A percentile compares a stretch with the other conserved stretches of the same genome.
Evolutionary conservation across 64 coral and sea anemone genomes (phyloP).

Genomic region (Pachyseris speciosa): DNA sequence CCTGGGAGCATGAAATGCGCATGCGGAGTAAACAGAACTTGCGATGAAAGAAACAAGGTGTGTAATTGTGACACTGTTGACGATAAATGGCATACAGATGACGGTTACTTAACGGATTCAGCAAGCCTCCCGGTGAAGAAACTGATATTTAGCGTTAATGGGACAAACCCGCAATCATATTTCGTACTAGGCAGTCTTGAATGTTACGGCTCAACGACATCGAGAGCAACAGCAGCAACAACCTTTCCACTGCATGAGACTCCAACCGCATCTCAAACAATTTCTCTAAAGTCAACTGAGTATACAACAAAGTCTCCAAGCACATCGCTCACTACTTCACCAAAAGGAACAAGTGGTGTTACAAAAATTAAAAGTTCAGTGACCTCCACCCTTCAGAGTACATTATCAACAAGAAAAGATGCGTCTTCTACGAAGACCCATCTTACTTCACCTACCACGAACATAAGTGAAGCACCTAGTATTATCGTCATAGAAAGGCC

Average conservation of each 20-base stretch:
- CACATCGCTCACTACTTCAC: neutral
- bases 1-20: constrained; percentile 82
- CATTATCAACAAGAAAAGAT: neutral
- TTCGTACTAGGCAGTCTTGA: constrained; percentile 76
- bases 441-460: neutral
- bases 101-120: constrained; percentile 64
- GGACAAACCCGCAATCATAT: constrained; percentile 50
- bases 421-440: neutral
- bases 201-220: constrained; percentile 76
- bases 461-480: neutral
- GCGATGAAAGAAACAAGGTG: constrained; percentile 50
- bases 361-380: neutral
- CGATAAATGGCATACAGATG: constrained; percentile 72
- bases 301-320: constrained; percentile 3
- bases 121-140: constrained; percentile 65
- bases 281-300: neutral
- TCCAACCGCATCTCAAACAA: constrained; percentile 16
- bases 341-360: neutral
- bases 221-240: neutral
- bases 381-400: neutral
- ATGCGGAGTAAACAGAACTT: constrained; percentile 79
- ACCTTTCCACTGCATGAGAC: neutral
- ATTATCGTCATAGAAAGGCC: constrained; percentile 78
- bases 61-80: constrained; percentile 84
- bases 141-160: constrained; percentile 77